Percentiles rank a stretch among this genome's conserved stretches.
phyloP scores from a whole-genome alignment of 1,140 invertebrate species.

The Drosophila parabipectinata region DNA sequence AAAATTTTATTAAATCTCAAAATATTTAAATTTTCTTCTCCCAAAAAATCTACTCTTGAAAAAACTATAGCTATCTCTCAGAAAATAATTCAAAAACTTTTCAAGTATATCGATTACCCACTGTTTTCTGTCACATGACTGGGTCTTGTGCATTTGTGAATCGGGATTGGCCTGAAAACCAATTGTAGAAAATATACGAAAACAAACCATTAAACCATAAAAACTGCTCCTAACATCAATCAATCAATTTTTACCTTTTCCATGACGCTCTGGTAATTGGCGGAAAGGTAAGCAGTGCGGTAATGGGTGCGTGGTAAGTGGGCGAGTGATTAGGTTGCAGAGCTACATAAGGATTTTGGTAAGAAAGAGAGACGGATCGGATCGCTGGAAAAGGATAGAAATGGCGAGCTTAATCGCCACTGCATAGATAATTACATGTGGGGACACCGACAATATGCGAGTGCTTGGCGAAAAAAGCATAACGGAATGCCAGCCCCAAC shows the following conservation, averaged over 20 bases:
- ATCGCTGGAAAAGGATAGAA: neutral
- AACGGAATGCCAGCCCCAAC: constrained; percentile 24
- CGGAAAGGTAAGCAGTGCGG: neutral
- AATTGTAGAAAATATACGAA: constrained; percentile 1
- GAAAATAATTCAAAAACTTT: neutral
- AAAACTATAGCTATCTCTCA: no score
- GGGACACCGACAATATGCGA: neutral
- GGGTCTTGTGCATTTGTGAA: neutral
- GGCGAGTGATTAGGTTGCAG: neutral
- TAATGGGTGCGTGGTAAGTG: neutral
- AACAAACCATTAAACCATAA: neutral
- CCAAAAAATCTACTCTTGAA: no score
- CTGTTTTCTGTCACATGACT: constrained; percentile 2
- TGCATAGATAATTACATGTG: constrained; percentile 1
- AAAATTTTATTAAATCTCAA: no score
- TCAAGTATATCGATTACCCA: neutral
- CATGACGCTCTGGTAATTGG: neutral
- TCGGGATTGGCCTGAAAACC: neutral
- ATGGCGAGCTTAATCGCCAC: neutral
- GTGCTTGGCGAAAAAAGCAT: constrained; percentile 1
- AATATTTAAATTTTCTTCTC: no score
- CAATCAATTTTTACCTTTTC: neutral
- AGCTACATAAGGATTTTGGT: neutral
- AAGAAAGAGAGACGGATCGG: neutral
- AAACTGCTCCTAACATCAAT: constrained; percentile 3